Evolutionary conservation across 1,140 invertebrate genomes (phyloP).

Genomic region (Euglossa dilemma): DNA sequence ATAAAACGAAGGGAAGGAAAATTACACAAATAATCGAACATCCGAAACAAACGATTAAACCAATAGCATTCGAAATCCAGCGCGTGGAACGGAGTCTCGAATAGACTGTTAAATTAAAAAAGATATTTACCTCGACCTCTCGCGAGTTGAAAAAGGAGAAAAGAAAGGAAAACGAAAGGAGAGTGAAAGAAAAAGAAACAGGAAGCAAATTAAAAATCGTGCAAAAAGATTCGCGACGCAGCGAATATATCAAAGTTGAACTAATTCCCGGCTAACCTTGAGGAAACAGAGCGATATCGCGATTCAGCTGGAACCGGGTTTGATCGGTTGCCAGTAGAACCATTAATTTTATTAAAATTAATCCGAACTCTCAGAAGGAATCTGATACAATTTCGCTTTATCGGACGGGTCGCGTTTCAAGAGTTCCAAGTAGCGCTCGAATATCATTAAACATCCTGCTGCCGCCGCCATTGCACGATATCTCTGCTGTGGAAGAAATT

Average conservation of each 20-base stretch:
- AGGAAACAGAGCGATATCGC: background rate
- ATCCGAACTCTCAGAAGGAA: background rate
- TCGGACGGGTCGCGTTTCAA: slow-evolving; percentile 4
- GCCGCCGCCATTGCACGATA: background rate
- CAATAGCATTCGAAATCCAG: too few relatives aligned
- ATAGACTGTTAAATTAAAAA: too few relatives aligned
- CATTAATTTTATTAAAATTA: slow-evolving; percentile 21
- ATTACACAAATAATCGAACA: too few relatives aligned
- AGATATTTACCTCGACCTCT: too few relatives aligned
- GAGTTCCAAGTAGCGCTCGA: slow-evolving; percentile 12
- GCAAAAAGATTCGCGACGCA: background rate
- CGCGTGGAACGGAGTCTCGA: too few relatives aligned
- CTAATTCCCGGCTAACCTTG: background rate
- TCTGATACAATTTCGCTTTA: slow-evolving; percentile 1
- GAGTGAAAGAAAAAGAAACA: background rate
- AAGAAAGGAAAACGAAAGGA: too few relatives aligned
- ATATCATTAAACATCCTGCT: slow-evolving; percentile 33
- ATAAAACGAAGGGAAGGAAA: too few relatives aligned
- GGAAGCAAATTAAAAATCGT: too few relatives aligned
- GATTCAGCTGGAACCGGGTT: background rate
- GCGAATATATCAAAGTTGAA: background rate
- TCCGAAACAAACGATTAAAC: too few relatives aligned
- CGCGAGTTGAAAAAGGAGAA: too few relatives aligned
- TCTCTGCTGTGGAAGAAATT: background rate
- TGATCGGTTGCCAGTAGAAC: slow-evolving; percentile 11